These are phyloP conservation scores for Nephila pilipes DNA, from an alignment of 1,140 invertebrate genomes.

Conservation along the genomic window DNA sequence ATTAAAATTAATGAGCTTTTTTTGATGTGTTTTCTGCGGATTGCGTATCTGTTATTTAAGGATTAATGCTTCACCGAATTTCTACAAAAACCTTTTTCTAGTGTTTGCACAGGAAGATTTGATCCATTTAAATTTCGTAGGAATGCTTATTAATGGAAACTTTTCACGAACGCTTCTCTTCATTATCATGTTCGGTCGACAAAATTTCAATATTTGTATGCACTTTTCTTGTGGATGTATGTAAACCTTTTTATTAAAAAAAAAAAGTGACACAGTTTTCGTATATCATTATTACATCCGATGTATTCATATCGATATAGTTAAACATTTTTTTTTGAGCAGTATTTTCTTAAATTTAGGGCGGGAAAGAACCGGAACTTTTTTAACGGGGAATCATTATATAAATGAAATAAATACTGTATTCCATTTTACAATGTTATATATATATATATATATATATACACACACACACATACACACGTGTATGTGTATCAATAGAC, in stretches of 20 bases:
- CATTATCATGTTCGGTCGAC: neutral
- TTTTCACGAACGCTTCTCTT: neutral
- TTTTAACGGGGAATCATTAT: too few species aligned
- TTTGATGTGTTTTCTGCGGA: neutral
- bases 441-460: too few species aligned
- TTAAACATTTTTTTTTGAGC: too few species aligned
- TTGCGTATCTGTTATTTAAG: slow-evolving; percentile 32
- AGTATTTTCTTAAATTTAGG: too few species aligned
- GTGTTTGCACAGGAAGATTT: neutral
- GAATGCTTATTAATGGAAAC: neutral
- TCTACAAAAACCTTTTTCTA: slow-evolving; percentile 22
- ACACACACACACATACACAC: too few species aligned
- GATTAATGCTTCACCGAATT: slow-evolving; percentile 32
- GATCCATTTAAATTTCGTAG: neutral
- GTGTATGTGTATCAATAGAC: too few species aligned
- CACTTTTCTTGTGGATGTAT: neutral
- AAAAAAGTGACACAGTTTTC: neutral
- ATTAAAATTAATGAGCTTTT: slow-evolving; percentile 49
- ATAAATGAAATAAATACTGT: too few species aligned
- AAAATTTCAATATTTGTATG: neutral
- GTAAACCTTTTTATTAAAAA: neutral
- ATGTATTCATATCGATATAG: too few species aligned
- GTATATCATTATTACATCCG: too few species aligned
- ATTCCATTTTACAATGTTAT: too few species aligned
- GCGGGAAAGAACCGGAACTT: too few species aligned